These are phyloP conservation scores for Rhadina sibilatrix DNA, from an alignment of 2,113 vertebrate genomes.

Conservation along the genomic window DNA sequence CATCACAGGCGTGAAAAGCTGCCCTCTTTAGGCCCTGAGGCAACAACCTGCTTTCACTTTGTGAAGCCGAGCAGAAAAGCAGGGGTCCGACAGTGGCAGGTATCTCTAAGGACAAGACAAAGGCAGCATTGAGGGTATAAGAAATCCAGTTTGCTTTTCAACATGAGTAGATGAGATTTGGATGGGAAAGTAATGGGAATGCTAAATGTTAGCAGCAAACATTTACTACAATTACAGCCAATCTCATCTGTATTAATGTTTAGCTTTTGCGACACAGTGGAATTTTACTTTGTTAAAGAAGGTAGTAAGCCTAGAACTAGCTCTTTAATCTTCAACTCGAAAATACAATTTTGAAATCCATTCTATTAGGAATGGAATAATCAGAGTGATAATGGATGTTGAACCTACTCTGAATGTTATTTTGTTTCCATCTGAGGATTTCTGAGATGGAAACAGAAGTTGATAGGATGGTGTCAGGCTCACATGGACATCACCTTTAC, in stretches of 20 bases:
- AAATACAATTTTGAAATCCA: conserved; percentile 70
- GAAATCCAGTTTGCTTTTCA: conserved; percentile 24
- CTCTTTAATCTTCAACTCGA: conserved; percentile 73
- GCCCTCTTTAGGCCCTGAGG: background rate
- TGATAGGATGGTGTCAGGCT: conserved; percentile 11
- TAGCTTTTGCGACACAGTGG: conserved; percentile 59
- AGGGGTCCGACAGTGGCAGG: background rate
- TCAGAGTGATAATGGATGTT: conserved; percentile 60
- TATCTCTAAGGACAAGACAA: background rate
- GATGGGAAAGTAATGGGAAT: conserved; percentile 64
- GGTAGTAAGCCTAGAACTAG: conserved; percentile 61
- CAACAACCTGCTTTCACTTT: conserved; percentile 18
- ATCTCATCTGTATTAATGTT: conserved; percentile 71
- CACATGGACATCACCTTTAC: conserved; percentile 23
- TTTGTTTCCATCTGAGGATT: conserved; percentile 67
- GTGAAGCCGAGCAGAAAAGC: conserved; percentile 6
- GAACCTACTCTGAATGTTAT: conserved; percentile 61
- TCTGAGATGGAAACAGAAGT: conserved; percentile 44
- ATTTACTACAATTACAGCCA: conserved; percentile 58
- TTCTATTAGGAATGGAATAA: conserved; percentile 66
- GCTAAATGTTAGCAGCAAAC: conserved; percentile 62
- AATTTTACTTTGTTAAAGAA: conserved; percentile 71
- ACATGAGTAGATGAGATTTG: conserved; percentile 32
- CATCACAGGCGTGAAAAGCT: background rate
- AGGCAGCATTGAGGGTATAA: background rate